Evolutionary conservation across 2,888 invertebrate genomes (phyloP).

Genomic region (Cephalotes varians): DNA sequence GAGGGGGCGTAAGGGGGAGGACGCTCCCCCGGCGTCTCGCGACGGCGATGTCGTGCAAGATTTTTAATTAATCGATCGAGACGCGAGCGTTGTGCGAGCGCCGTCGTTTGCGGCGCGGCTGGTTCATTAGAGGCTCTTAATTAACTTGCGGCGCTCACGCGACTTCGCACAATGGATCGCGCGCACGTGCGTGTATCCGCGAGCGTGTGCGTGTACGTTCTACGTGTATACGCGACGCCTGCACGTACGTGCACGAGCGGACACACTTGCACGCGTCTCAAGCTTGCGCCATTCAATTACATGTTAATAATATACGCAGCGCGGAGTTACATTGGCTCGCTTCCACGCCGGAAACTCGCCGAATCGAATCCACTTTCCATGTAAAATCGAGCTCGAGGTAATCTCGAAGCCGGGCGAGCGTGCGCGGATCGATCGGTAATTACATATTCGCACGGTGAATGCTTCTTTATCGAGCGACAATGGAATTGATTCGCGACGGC

Average conservation of each 20-base stretch:
- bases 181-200: slow-evolving; percentile 35
- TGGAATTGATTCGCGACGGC: slow-evolving; percentile 60
- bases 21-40: slow-evolving; percentile 44
- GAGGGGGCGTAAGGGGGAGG: background rate
- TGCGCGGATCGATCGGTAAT: slow-evolving; percentile 68
- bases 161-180: slow-evolving; percentile 81
- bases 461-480: slow-evolving; percentile 63
- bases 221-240: background rate
- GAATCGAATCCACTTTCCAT: slow-evolving; percentile 73
- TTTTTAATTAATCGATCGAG: slow-evolving; percentile 85
- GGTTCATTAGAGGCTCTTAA: slow-evolving; percentile 86
- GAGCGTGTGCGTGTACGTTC: background rate
- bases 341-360: slow-evolving; percentile 72
- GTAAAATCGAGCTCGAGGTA: slow-evolving; percentile 66
- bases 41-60: slow-evolving; percentile 77
- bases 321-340: slow-evolving; percentile 78
- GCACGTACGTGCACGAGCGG: background rate
- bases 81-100: slow-evolving; percentile 79
- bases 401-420: slow-evolving; percentile 58
- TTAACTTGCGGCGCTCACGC: slow-evolving; percentile 85
- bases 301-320: slow-evolving; percentile 84
- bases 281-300: slow-evolving; percentile 84
- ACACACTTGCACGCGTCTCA: slow-evolving; percentile 67
- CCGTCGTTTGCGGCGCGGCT: slow-evolving; percentile 83
- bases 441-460: slow-evolving; percentile 66